A percentile compares a stretch with the other conserved stretches of the same genome.
Evolutionary conservation across 2,113 vertebrate species (phyloP).

Genomic region (Euleptes europaea): DNA sequence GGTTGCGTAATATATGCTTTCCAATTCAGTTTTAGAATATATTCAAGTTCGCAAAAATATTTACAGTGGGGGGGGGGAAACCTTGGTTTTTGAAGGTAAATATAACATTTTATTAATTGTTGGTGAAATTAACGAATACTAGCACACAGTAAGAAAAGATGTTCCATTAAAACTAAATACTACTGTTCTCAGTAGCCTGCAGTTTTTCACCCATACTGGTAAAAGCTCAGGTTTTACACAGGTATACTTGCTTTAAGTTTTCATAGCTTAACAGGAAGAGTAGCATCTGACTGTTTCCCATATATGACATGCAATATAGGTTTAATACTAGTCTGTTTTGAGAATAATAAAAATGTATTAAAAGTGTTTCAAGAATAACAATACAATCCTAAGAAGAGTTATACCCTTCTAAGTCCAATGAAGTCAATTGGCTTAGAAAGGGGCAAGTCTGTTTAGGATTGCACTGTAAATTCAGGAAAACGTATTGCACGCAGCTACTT

Average conservation of each 20-base stretch:
- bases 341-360: neutral
- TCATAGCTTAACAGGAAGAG: neutral
- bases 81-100: neutral
- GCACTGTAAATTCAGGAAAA: neutral
- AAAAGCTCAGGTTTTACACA: neutral
- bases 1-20: neutral
- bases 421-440: no score
- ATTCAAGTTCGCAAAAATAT: neutral
- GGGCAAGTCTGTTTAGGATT: no score
- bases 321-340: neutral
- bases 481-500: rapidly evolving
- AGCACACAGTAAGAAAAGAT: neutral
- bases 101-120: neutral
- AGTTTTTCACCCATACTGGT: neutral
- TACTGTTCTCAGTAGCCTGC: neutral
- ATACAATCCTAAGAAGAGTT: no score
- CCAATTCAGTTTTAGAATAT: neutral
- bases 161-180: neutral
- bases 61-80: neutral
- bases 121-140: neutral
- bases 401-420: no score
- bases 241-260: neutral
- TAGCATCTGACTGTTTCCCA: neutral
- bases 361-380: neutral
- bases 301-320: neutral